Evolutionary conservation across 2,888 invertebrate genomes (phyloP), one percentile per base, ranked within the genome.

Genomic region (Chrysomela aeneicollis): DNA sequence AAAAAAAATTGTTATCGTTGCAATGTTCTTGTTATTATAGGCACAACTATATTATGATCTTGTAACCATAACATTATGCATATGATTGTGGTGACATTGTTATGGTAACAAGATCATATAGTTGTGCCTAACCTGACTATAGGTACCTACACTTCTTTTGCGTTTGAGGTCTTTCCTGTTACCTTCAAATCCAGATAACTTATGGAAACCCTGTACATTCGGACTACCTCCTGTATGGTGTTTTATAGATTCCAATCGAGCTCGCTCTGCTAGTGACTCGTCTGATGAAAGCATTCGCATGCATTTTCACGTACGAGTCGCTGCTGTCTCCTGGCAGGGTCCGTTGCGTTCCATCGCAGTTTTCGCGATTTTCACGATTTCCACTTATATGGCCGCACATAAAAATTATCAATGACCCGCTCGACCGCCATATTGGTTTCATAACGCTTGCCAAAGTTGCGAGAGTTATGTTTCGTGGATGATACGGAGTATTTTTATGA

Each of bases 211-310:
- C n/a, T n/a, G 32, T 15, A 42, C 15, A 42, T 42, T 15, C n/a
- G 2, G 3, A 42, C 42, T 42, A 3, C 12, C 42, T 3, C 42
- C n/a, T 60, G 52, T 58, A 57, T 26, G 57, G 46, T 61, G 69
- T 62, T 70, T 75, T 63, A 74, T 73, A 76, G 62, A 68, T 58
- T 63, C 51, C 60, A 64, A 69, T 71, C 73, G 74, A 71, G 72
- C 71, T 72, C 70, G 72, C 66, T 42, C 1, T 35, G 32, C n/a
- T 3, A 42, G 42, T 42, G 15, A 65, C 66, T 64, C 72, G 71
- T 70, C 72, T 73, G 74, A 73, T 73, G 68, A 70, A 73, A 72
- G 69, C 69, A 71, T 74, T 73, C 67, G 71, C 71, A 73, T 74
- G 74, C 75, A 76, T 73, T 75, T 75, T 75, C 73, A 74, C 69